Evolutionary conservation across 2,113 vertebrate species (phyloP), one percentile per base, ranked within the genome.

Genomic region (Arenaria interpres): DNA sequence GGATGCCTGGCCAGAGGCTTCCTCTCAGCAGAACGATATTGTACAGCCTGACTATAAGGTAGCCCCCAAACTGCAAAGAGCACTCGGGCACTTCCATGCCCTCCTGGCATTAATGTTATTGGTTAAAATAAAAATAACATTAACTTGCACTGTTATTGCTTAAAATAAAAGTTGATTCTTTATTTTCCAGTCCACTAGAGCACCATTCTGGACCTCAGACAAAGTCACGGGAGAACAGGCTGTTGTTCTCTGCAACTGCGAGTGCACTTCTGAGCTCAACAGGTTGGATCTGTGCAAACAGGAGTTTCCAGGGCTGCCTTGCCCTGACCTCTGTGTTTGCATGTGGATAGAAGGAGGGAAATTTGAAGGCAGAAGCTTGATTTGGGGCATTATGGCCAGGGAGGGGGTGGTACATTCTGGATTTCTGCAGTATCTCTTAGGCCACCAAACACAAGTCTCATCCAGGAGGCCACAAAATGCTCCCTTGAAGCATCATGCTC

Each of bases 401-500:
- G 33, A 63, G 6, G 8, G 16, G 7, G 12, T 23, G 39, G 27
- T 62, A 48, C 5, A 0, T 69, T 63, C 45, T 75, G 39, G 10
- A 37, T 93, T 71, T 80, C 91, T 88, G 45, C 72, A n/a, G 48
- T 41, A 35, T 67, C 37, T 89, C 51, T 32, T 72, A 1, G 3
- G 35, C 18, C 5, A 12, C 53, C 12, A 2, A 45, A 56, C 48
- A 25, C 67, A n/a, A 33, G 46, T 90, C 54, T 83, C 69, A 54
- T 17, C 20, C 57, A 67, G 45, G 41, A 91, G 57, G 27, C 67
- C 30, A 12, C 63, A 53, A 75, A 84, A 11, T 1, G 1, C 24
- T 73, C 54, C 35, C 10, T 77, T 2, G 1, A 85, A 54, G 74
- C 4, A 0, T 50, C 39, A 28, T 0, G 0, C 27, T 79, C 2